phyloP scores from a whole-genome alignment of 2,888 invertebrate species.

The Thalpophila matura region DNA sequence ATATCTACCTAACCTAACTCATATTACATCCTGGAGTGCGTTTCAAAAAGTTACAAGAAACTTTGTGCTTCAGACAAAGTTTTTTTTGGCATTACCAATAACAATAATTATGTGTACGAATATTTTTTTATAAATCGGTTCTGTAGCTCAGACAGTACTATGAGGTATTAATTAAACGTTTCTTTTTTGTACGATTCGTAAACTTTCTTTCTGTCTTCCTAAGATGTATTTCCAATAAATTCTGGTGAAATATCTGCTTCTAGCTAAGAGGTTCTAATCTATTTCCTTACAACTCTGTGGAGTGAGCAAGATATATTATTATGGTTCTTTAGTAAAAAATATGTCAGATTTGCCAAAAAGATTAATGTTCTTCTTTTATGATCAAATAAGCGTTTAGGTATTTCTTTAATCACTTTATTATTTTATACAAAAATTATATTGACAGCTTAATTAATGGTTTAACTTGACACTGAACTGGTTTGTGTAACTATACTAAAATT shows the following conservation, averaged over 20 bases:
- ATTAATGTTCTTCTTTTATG: conserved; percentile 22
- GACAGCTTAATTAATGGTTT: conserved; percentile 46
- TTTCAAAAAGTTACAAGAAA: too few species aligned
- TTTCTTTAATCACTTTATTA: conserved; percentile 27
- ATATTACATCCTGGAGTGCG: too few species aligned
- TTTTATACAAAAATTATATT: conserved; percentile 17
- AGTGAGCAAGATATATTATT: conserved; percentile 4
- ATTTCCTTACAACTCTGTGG: background rate
- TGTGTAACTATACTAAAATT: conserved; percentile 29
- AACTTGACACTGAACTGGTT: conserved; percentile 21
- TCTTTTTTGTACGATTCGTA: too few species aligned
- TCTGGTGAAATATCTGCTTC: background rate
- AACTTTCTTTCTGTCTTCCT: too few species aligned
- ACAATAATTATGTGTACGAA: too few species aligned
- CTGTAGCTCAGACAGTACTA: too few species aligned
- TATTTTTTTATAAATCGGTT: too few species aligned
- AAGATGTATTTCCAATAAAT: too few species aligned
- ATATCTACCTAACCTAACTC: too few species aligned
- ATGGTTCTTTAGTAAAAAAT: background rate
- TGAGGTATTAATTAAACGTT: too few species aligned
- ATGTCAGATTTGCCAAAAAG: conserved; percentile 17
- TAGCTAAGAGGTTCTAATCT: background rate
- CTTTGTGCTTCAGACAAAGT: too few species aligned
- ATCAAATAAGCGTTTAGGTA: conserved; percentile 5
- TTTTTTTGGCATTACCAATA: too few species aligned